Percentiles rank a stretch among this genome's conserved stretches.
Evolutionary conservation across 2,888 invertebrate species (phyloP).

Genomic region (Aphidius colemani): DNA sequence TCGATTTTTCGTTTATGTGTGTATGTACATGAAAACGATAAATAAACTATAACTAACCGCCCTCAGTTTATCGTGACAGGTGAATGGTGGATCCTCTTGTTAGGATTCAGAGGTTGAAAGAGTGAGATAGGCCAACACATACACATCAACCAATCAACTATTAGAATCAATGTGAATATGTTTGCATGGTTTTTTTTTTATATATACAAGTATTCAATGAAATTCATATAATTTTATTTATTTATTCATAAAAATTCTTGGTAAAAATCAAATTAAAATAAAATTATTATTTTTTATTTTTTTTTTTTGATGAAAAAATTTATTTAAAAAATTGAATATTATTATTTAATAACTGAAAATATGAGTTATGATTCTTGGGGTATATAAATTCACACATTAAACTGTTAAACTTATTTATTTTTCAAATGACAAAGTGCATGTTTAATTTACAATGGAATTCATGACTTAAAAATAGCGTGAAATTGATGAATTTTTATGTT

Average conservation of each 20-base stretch:
- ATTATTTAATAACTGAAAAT: no score
- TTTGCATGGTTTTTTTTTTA: not conserved
- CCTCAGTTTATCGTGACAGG: slow-evolving; percentile 56
- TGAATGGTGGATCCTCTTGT: slow-evolving; percentile 59
- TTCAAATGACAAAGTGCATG: not conserved
- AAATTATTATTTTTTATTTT: no score
- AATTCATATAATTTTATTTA: not conserved
- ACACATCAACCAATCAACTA: no score
- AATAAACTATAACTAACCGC: slow-evolving; percentile 60
- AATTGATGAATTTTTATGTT: slow-evolving; percentile 39
- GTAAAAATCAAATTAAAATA: no score
- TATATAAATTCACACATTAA: no score
- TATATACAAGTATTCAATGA: not conserved
- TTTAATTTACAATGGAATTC: not conserved
- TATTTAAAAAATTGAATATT: no score
- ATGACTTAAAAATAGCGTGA: slow-evolving; percentile 31
- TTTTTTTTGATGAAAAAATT: no score
- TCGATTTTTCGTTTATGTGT: not conserved
- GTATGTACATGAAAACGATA: slow-evolving; percentile 55
- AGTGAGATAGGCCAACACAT: not conserved
- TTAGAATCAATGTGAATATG: not conserved
- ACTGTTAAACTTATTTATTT: no score
- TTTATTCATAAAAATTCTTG: no score
- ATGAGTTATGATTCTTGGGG: no score
- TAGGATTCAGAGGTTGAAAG: slow-evolving; percentile 42